phyloP scores from a whole-genome alignment of 2,113 vertebrate species.

The Heterotis niloticus region DNA sequence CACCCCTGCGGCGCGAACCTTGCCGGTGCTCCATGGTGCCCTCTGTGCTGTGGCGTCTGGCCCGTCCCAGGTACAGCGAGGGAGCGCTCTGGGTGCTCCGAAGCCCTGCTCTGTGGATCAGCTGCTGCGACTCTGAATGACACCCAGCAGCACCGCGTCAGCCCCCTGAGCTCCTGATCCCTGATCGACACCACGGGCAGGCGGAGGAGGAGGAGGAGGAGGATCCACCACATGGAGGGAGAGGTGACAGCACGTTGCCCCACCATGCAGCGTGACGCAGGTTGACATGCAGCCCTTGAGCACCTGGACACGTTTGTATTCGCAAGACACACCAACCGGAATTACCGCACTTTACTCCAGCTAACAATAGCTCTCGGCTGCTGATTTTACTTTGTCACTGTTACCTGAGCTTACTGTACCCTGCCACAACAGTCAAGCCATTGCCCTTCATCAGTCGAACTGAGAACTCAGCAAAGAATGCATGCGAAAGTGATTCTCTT shows the following conservation, averaged over 20 bases:
- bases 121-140: constrained; percentile 54
- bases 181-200: constrained; percentile 36
- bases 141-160: constrained; percentile 56
- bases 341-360: not conserved
- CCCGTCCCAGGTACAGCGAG: constrained; percentile 33
- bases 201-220: constrained; percentile 12
- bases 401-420: not conserved
- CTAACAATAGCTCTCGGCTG: not conserved
- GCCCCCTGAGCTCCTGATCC: constrained; percentile 55
- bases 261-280: constrained; percentile 1
- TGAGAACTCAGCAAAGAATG: too few relatives aligned
- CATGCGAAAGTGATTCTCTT: too few relatives aligned
- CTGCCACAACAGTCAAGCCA: not conserved
- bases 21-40: constrained; percentile 64
- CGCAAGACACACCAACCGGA: not conserved
- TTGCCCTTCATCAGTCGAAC: too few relatives aligned
- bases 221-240: constrained; percentile 5
- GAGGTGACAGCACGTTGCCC: constrained; percentile 1
- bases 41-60: constrained; percentile 36
- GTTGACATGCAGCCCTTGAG: not conserved
- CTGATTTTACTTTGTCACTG: too few relatives aligned
- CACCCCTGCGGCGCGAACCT: constrained; percentile 61
- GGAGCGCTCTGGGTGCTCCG: constrained; percentile 14
- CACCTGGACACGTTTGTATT: not conserved
- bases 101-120: constrained; percentile 54